A percentile compares a stretch with the other conserved stretches of the same genome.
Evolutionary conservation across 2,797 vertebrate genomes (phyloP).

Genomic region (Balearica regulorum): DNA sequence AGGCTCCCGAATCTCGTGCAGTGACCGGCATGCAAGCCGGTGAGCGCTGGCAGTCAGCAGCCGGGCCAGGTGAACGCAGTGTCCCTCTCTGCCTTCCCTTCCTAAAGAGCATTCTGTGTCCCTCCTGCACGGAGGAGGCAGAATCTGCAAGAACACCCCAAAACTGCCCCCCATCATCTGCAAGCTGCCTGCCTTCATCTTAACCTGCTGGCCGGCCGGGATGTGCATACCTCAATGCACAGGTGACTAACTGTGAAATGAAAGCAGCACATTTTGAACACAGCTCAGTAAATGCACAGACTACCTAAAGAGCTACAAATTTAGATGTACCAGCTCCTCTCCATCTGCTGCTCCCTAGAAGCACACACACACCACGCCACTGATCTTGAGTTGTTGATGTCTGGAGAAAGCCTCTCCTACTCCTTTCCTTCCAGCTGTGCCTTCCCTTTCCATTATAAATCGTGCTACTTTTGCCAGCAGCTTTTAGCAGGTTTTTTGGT

Average conservation of each 20-base stretch:
- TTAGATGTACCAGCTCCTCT: not conserved
- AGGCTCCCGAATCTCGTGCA: fast-evolving
- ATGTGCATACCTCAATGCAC: fast-evolving
- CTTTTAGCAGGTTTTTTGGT: not conserved
- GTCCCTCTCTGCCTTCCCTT: not conserved
- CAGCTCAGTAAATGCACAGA: not conserved
- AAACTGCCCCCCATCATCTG: fast-evolving
- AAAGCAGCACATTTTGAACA: fast-evolving
- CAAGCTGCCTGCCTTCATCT: not conserved
- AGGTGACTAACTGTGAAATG: not conserved
- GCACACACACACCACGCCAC: fast-evolving
- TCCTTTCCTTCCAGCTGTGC: not conserved
- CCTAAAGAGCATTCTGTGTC: not conserved
- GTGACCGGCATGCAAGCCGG: fast-evolving
- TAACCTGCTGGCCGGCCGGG: fast-evolving
- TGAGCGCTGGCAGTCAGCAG: not conserved
- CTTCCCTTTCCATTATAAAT: not conserved
- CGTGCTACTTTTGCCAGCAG: not conserved
- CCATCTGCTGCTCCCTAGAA: not conserved
- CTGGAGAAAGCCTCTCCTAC: not conserved
- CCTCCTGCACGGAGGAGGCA: fast-evolving
- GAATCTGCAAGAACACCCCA: not conserved
- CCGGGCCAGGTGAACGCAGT: fast-evolving
- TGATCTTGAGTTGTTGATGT: not conserved
- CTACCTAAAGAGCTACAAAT: not conserved